Conservation (phyloP, 2,797 vertebrate species). For the Distichodus sexfasciatus region DNA sequence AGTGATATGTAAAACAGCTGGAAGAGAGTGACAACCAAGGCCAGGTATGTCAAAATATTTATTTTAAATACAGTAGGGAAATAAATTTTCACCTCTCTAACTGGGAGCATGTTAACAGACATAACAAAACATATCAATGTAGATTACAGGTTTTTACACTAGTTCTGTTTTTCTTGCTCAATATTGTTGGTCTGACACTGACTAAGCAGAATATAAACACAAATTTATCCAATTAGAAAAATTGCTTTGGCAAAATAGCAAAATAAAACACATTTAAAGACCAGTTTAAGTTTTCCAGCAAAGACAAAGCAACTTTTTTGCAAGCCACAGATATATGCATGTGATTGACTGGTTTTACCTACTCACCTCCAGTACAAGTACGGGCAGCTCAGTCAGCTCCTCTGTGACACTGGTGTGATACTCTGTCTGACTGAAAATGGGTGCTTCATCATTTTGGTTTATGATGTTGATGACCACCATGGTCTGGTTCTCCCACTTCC, state of each 20-base stretch:
- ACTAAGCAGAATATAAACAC: too few relatives aligned
- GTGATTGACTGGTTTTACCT: background rate
- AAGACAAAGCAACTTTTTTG: too few relatives aligned
- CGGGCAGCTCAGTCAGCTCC: slow-evolving; percentile 78
- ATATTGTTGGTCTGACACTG: too few relatives aligned
- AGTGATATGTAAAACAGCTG: slow-evolving; percentile 55
- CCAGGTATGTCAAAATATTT: slow-evolving; percentile 61
- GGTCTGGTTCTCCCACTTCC: slow-evolving; percentile 90
- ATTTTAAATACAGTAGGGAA: slow-evolving; percentile 69
- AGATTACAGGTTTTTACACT: slow-evolving; percentile 45
- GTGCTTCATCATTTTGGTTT: slow-evolving; percentile 87
- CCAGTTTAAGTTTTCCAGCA: slow-evolving; percentile 58
- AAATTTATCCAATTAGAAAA: too few relatives aligned
- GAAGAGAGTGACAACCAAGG: slow-evolving; percentile 43
- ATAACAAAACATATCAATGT: slow-evolving; percentile 48
- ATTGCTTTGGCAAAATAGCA: too few relatives aligned
- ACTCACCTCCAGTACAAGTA: slow-evolving; percentile 80
- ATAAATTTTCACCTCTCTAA: slow-evolving; percentile 54
- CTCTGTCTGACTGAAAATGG: slow-evolving; percentile 80
- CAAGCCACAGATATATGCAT: too few relatives aligned
- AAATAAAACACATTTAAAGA: background rate
- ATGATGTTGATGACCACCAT: slow-evolving; percentile 76
- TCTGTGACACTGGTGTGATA: slow-evolving; percentile 79
- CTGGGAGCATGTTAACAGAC: slow-evolving; percentile 60
- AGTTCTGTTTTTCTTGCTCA: too few relatives aligned